These are phyloP conservation scores for Acanthiza pusilla DNA, from an alignment of 2,797 vertebrate genomes.

Conservation along the genomic window DNA sequence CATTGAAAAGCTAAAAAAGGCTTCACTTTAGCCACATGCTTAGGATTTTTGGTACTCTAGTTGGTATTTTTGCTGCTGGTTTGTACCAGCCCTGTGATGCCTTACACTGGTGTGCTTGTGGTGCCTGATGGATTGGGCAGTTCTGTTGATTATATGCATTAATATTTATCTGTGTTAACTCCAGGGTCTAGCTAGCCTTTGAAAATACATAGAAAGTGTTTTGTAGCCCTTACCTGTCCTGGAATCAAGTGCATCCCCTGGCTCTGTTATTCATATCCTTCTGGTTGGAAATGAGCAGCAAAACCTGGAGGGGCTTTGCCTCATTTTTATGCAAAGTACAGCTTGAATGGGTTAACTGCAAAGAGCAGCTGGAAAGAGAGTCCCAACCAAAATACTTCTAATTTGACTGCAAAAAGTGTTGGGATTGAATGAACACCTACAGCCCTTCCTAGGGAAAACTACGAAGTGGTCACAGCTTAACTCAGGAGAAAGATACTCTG, in stretches of 20 bases:
- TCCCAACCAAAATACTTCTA: neutral
- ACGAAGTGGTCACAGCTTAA: neutral
- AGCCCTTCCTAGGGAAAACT: neutral
- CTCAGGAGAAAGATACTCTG: neutral
- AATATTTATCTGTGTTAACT: neutral
- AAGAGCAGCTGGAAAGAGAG: neutral
- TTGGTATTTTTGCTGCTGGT: neutral
- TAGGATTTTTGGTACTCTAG: rapidly evolving
- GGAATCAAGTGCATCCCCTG: neutral
- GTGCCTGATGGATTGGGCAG: neutral
- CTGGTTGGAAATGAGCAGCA: neutral
- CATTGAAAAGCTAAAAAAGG: neutral
- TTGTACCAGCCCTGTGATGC: neutral
- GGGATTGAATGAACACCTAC: neutral
- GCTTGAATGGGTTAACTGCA: neutral
- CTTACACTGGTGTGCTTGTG: rapidly evolving
- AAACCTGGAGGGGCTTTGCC: neutral
- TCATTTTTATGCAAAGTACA: neutral
- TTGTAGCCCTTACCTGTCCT: neutral
- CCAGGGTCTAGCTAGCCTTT: neutral
- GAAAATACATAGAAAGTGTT: neutral
- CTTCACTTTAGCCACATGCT: neutral
- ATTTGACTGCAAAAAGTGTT: neutral
- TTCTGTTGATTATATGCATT: neutral
- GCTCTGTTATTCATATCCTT: neutral